phyloP scores from a whole-genome alignment of 1,140 invertebrate species.

The Drosophila ercepeae region DNA sequence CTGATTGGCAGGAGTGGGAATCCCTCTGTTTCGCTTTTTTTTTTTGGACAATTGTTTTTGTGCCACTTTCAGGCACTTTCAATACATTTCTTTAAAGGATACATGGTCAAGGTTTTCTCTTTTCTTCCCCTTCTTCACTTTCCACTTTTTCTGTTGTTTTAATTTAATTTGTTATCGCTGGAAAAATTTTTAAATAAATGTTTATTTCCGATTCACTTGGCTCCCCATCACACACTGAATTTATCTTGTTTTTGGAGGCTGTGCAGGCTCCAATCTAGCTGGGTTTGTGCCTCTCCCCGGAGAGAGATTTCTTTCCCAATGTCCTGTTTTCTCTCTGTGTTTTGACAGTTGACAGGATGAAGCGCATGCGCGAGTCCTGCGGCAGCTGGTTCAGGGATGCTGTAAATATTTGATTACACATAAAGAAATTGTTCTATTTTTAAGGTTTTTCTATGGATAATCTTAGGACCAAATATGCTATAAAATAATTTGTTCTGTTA shows the following conservation, averaged over 20 bases:
- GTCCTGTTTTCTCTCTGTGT: slow-evolving; percentile 15
- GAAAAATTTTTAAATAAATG: slow-evolving; percentile 33
- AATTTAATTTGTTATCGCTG: too few relatives aligned
- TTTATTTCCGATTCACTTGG: slow-evolving; percentile 48
- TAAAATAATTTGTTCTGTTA: background rate
- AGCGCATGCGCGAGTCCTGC: slow-evolving; percentile 25
- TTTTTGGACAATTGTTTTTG: slow-evolving; percentile 53
- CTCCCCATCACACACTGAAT: slow-evolving; percentile 46
- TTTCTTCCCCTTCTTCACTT: background rate
- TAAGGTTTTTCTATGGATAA: too few relatives aligned
- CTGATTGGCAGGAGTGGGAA: slow-evolving; percentile 24
- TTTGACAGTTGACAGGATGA: slow-evolving; percentile 47
- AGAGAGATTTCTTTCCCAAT: background rate
- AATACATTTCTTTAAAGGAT: slow-evolving; percentile 66
- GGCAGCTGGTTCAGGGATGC: slow-evolving; percentile 69
- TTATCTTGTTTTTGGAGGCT: slow-evolving; percentile 45
- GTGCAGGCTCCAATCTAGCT: slow-evolving; percentile 30
- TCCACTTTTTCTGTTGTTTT: slow-evolving; percentile 1
- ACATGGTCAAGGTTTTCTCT: slow-evolving; percentile 6
- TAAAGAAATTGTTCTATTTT: background rate
- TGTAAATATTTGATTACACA: slow-evolving; percentile 23
- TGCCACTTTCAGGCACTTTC: slow-evolving; percentile 63
- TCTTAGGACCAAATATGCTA: background rate
- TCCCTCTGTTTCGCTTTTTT: slow-evolving; percentile 17
- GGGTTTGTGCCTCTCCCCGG: slow-evolving; percentile 8